Evolutionary conservation across 2,797 vertebrate species (phyloP).

Genomic region (Silurus lanzhouensis): DNA sequence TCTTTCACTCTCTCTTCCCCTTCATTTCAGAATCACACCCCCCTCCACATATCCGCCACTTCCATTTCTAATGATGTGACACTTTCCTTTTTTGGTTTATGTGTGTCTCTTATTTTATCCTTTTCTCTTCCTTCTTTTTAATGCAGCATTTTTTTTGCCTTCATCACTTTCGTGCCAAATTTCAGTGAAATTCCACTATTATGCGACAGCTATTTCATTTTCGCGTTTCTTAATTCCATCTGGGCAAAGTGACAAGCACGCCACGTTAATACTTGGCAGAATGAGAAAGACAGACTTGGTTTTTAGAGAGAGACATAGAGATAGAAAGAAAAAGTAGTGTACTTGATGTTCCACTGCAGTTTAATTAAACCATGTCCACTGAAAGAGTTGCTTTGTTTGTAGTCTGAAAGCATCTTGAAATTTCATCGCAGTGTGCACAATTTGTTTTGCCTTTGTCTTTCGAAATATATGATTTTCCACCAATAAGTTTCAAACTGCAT

Average conservation of each 20-base stretch:
- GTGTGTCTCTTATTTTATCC: conserved; percentile 46
- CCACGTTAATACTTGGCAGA: conserved; percentile 75
- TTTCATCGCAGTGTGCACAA: conserved; percentile 17
- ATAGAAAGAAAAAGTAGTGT: conserved; percentile 37
- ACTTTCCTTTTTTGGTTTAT: conserved; percentile 70
- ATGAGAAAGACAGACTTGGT: conserved; percentile 57
- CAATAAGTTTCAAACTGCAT: conserved; percentile 15
- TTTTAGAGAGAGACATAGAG: conserved; percentile 56
- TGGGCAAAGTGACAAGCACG: conserved; percentile 74
- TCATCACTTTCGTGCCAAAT: conserved; percentile 64
- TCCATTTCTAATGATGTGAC: conserved; percentile 82
- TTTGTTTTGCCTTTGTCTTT: conserved; percentile 2
- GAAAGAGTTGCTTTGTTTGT: conserved; percentile 29
- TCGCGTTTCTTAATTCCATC: conserved; percentile 78
- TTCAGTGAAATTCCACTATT: conserved; percentile 52
- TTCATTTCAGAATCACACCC: conserved; percentile 62
- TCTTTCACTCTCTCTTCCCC: conserved; percentile 43
- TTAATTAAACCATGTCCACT: conserved; percentile 24
- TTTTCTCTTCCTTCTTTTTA: conserved; percentile 35
- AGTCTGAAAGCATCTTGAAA: conserved; percentile 22
- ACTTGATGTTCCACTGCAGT: conserved; percentile 31
- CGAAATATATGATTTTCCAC: conserved; percentile 3
- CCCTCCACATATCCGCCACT: conserved; percentile 69
- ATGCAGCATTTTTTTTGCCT: conserved; percentile 54
- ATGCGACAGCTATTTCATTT: conserved; percentile 79